Percentiles rank a stretch among this genome's conserved stretches.
These are phyloP conservation scores for Proteles cristata DNA, from an alignment of 2,113 vertebrate species.

Conservation along the genomic window DNA sequence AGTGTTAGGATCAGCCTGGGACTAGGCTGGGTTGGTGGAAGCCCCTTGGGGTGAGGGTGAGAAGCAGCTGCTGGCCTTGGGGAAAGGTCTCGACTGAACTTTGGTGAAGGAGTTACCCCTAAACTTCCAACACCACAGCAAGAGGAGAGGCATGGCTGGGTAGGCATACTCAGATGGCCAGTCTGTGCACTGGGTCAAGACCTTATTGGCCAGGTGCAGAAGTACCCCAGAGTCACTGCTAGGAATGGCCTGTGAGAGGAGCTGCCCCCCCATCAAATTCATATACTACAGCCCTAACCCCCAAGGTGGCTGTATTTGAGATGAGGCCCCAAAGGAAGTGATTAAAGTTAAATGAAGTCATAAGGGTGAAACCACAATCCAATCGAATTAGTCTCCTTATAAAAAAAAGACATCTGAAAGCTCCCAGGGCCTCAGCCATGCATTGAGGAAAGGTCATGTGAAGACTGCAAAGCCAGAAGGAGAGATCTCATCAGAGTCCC, in stretches of 20 bases:
- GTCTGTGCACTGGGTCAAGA: neutral
- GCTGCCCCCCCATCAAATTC: neutral
- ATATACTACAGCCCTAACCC: neutral
- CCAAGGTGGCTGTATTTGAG: neutral
- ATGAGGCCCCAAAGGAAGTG: neutral
- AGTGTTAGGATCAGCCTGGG: constrained; percentile 4
- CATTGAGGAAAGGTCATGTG: neutral
- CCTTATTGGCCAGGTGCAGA: neutral
- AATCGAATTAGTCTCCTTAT: neutral
- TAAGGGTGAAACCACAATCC: neutral
- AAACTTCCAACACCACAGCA: neutral
- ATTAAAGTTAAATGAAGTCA: constrained; percentile 25
- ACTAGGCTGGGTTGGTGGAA: neutral
- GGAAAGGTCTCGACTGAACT: neutral
- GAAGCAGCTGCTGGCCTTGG: neutral
- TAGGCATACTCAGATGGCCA: neutral
- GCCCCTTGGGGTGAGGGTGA: neutral
- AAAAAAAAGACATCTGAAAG: neutral
- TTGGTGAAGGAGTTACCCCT: neutral
- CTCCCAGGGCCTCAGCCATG: neutral
- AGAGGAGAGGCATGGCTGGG: neutral
- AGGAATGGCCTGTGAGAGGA: neutral
- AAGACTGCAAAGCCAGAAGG: neutral
- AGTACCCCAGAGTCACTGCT: neutral
- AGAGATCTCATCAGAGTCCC: neutral